These are phyloP conservation scores for Hipparchia semele DNA, from an alignment of 2,888 invertebrate genomes.

Conservation along the genomic window DNA sequence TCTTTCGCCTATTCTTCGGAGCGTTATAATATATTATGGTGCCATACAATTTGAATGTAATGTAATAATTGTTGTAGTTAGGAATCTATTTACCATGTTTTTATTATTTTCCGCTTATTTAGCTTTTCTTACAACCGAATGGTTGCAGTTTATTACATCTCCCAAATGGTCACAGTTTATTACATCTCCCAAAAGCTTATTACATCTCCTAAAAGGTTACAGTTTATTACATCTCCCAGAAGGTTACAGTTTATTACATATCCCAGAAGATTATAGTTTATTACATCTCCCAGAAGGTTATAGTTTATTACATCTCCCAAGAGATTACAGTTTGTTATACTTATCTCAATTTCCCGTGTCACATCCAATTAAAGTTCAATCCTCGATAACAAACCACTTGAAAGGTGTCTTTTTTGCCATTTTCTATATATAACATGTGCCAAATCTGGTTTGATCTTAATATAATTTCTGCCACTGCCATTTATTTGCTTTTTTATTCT, in stretches of 20 bases:
- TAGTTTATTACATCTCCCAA: no score
- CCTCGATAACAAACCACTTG: constrained; percentile 1
- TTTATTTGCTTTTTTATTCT: constrained; percentile 42
- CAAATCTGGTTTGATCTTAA: constrained; percentile 45
- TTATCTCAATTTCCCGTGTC: not conserved
- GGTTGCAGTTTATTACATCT: not conserved
- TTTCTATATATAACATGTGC: constrained; percentile 46
- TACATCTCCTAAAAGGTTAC: no score
- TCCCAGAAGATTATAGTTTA: no score
- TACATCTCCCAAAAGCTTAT: no score
- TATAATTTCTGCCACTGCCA: constrained; percentile 51
- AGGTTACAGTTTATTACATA: no score
- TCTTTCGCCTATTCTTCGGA: constrained; percentile 39
- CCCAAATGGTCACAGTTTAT: no score
- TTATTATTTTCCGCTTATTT: constrained; percentile 22
- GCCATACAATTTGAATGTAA: constrained; percentile 63
- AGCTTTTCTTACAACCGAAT: constrained; percentile 14
- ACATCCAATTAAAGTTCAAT: not conserved
- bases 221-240: no score
- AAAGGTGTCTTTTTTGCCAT: constrained; percentile 3
- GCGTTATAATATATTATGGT: constrained; percentile 50
- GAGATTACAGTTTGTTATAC: no score
- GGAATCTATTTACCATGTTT: constrained; percentile 54
- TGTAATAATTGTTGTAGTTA: constrained; percentile 59
- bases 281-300: no score